These are phyloP conservation scores for Synaphobranchus kaupii DNA, from an alignment of 2,797 vertebrate genomes.

Conservation along the genomic window DNA sequence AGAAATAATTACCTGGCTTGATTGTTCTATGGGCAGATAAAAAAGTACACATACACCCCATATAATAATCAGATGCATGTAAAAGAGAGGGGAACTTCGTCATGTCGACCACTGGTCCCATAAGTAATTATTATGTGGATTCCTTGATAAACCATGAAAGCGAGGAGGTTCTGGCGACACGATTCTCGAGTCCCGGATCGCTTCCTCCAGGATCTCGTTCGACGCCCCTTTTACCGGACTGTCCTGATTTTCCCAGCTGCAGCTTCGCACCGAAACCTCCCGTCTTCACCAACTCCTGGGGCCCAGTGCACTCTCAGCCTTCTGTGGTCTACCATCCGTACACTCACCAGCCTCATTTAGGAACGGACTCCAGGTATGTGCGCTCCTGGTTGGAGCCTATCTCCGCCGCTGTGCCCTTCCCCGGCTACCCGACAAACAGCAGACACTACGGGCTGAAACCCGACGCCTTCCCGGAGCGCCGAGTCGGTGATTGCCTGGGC, in stretches of 20 bases:
- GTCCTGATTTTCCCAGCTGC: constrained; percentile 80
- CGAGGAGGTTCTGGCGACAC: constrained; percentile 78
- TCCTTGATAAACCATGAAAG: constrained; percentile 80
- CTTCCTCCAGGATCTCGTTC: constrained; percentile 75
- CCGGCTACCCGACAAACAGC: constrained; percentile 75
- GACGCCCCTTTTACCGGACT: constrained; percentile 77
- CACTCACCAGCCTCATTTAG: constrained; percentile 78
- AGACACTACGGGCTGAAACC: constrained; percentile 78
- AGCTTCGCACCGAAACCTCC: constrained; percentile 81
- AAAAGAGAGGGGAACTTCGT: constrained; percentile 73
- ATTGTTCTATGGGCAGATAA: constrained; percentile 88
- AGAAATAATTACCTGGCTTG: constrained; percentile 89
- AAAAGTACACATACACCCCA: constrained; percentile 85
- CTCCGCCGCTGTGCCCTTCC: constrained; percentile 79
- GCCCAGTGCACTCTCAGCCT: constrained; percentile 75
- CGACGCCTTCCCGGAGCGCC: constrained; percentile 71
- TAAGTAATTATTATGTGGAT: constrained; percentile 87
- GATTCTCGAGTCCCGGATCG: constrained; percentile 71
- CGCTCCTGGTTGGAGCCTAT: constrained; percentile 82
- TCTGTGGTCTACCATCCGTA: constrained; percentile 80
- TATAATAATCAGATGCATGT: constrained; percentile 85
- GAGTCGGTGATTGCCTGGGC: constrained; percentile 70
- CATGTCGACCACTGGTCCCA: constrained; percentile 83
- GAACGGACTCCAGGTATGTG: constrained; percentile 79
- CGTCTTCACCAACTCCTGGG: constrained; percentile 79